A percentile compares a stretch with the other conserved stretches of the same genome.
Conservation (phyloP, 2,113 vertebrate species). For the Salvelinus fontinalis region DNA sequence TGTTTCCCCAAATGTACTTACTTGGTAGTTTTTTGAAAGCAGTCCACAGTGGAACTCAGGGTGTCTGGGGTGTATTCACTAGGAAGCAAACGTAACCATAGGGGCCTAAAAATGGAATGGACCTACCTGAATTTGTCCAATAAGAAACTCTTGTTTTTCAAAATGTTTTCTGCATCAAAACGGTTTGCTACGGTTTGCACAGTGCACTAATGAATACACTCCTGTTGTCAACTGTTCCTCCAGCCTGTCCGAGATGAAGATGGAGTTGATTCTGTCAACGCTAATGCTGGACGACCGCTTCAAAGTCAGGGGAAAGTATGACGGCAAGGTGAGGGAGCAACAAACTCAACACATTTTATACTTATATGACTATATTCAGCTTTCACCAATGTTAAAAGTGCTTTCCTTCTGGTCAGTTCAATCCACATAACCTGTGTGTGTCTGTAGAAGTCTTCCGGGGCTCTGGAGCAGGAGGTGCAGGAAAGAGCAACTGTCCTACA, state of each 20-base stretch:
- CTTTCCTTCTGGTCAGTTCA: background rate
- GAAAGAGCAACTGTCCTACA: conserved; percentile 89
- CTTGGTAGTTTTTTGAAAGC: too few relatives aligned
- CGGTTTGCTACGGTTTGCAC: too few relatives aligned
- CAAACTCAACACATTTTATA: too few relatives aligned
- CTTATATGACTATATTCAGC: background rate
- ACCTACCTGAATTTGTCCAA: too few relatives aligned
- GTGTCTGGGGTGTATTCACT: too few relatives aligned
- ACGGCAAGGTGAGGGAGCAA: conserved; percentile 75
- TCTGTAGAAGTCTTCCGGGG: conserved; percentile 69
- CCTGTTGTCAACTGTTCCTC: conserved; percentile 13
- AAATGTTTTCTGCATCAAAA: too few relatives aligned
- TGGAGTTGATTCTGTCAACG: conserved; percentile 81
- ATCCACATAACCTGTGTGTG: background rate
- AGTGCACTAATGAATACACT: too few relatives aligned
- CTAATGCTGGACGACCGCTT: conserved; percentile 81
- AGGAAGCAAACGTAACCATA: too few relatives aligned
- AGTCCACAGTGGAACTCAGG: too few relatives aligned
- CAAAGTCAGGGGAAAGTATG: conserved; percentile 71
- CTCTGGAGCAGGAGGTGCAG: conserved; percentile 79
- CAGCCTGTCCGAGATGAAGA: conserved; percentile 87
- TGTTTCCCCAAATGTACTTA: too few relatives aligned
- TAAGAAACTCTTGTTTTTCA: too few relatives aligned
- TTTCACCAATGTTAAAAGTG: background rate
- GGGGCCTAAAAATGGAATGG: too few relatives aligned